Conservation (phyloP, 2,888 invertebrate genomes). For the Clitarchus hookeri region DNA sequence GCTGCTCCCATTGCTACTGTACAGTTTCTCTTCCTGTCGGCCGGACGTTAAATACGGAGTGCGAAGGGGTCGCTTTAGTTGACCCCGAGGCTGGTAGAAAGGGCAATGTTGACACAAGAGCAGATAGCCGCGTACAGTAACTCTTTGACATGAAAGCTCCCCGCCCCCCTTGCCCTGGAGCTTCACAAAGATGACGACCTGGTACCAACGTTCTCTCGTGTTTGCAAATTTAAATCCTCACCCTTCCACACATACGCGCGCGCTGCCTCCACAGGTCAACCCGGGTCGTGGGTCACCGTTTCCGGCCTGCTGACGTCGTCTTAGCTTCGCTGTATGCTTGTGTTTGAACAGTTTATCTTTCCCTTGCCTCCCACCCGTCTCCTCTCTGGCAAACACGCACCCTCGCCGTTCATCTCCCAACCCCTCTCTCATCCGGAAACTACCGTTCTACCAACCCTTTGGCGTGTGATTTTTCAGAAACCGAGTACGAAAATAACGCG, state of each 20-base stretch:
- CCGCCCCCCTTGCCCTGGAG: background rate
- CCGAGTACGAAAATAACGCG: background rate
- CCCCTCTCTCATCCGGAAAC: background rate
- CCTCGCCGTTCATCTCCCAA: too few species aligned
- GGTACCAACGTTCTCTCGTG: background rate
- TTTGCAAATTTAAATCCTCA: background rate
- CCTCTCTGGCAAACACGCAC: too few species aligned
- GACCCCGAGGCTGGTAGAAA: too few species aligned
- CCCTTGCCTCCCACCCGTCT: background rate
- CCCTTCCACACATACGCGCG: background rate
- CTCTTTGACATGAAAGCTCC: background rate
- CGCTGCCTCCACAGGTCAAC: background rate
- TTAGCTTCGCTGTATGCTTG: background rate
- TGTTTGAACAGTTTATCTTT: slow-evolving; percentile 8
- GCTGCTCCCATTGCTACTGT: too few species aligned
- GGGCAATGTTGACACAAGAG: too few species aligned
- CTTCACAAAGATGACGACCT: background rate
- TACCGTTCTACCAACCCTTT: background rate
- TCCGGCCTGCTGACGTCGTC: background rate
- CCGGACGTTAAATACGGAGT: too few species aligned
- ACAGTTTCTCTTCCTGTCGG: too few species aligned
- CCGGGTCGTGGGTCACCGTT: background rate
- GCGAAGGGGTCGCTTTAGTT: too few species aligned
- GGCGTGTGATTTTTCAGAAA: background rate
- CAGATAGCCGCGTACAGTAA: background rate